A percentile compares a stretch with the other conserved stretches of the same genome.
Evolutionary conservation across 2,113 vertebrate genomes (phyloP).

Genomic region (Alethe diademata): DNA sequence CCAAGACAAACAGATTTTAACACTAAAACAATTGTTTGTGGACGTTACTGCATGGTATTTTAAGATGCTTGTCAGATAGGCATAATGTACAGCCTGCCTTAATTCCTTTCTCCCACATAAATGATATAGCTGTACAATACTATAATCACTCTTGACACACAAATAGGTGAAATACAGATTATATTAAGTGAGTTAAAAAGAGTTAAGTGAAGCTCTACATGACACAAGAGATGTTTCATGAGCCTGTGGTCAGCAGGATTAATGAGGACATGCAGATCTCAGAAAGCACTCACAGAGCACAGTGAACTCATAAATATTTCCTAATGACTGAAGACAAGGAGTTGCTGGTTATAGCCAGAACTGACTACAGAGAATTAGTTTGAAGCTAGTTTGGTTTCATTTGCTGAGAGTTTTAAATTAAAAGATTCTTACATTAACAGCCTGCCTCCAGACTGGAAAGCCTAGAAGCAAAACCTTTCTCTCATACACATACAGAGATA

Average conservation of each 20-base stretch:
- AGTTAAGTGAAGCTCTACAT: conserved; percentile 11
- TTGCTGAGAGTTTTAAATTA: neutral
- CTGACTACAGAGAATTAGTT: neutral
- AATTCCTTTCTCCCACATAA: neutral
- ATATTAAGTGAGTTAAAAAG: neutral
- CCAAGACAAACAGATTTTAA: neutral
- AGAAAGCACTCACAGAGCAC: neutral
- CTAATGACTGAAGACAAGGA: conserved; percentile 14
- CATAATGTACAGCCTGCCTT: neutral
- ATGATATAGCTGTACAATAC: neutral
- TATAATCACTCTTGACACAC: neutral
- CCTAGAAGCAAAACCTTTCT: neutral
- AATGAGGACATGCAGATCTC: conserved; percentile 40
- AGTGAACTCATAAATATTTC: conserved; percentile 51
- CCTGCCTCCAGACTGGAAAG: neutral
- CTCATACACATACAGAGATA: neutral
- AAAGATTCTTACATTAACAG: neutral
- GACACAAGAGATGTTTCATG: neutral
- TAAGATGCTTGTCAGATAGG: neutral
- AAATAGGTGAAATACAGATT: neutral
- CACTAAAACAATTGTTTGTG: neutral
- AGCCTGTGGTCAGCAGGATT: conserved; percentile 34
- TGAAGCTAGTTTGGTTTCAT: neutral
- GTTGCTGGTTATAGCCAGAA: neutral
- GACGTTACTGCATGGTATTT: neutral